A percentile compares a stretch with the other conserved stretches of the same genome.
Evolutionary conservation across 2,888 invertebrate species (phyloP).

Genomic region (Neoaliturus tenellus): DNA sequence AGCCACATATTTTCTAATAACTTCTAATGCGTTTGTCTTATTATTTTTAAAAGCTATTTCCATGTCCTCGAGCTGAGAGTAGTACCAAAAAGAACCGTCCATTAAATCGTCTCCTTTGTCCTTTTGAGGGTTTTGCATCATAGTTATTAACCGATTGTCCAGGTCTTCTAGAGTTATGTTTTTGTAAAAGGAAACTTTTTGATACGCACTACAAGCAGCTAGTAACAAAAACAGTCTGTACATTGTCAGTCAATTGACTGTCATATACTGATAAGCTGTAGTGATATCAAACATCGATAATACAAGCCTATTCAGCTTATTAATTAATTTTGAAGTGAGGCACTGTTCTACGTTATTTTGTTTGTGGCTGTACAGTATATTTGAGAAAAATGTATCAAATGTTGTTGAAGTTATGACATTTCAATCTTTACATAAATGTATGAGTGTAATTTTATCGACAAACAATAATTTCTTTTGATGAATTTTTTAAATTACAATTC

Average conservation of each 20-base stretch:
- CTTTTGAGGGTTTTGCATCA: conserved; percentile 21
- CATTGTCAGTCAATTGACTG: not conserved
- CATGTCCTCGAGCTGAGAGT: conserved; percentile 23
- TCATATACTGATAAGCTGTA: not conserved
- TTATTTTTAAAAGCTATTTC: conserved; percentile 26
- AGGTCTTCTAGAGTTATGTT: conserved; percentile 38
- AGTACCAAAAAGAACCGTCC: conserved; percentile 30
- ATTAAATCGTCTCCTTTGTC: conserved; percentile 9
- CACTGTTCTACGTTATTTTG: no score
- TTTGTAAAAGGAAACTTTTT: conserved; percentile 27
- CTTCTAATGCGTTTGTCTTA: not conserved
- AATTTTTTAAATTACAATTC: no score
- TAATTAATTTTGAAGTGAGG: no score
- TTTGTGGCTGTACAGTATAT: no score
- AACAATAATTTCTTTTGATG: no score
- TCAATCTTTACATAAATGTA: no score
- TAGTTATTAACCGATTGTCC: not conserved
- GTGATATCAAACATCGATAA: not conserved
- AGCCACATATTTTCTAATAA: not conserved
- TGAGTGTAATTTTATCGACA: no score
- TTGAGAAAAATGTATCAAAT: no score
- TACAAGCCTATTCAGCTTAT: no score
- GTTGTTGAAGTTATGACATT: no score
- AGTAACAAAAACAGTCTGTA: not conserved
- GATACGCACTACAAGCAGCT: not conserved